phyloP scores from a whole-genome alignment of 1,140 invertebrate species.

The Trachelipus rathkii region DNA sequence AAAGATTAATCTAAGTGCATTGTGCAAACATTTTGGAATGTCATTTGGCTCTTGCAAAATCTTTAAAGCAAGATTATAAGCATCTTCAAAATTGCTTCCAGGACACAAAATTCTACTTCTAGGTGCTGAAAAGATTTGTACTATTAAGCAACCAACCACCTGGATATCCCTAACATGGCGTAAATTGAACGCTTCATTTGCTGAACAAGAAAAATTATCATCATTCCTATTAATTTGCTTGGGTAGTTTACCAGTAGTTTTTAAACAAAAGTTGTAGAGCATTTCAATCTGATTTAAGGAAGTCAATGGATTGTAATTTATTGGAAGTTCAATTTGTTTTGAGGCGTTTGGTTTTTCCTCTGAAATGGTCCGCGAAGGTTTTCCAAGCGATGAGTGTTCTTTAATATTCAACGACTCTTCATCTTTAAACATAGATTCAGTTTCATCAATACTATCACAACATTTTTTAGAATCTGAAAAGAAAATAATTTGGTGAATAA shows the following conservation, averaged over 20 bases:
- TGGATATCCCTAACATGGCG: slow-evolving; percentile 12
- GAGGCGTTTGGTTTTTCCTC: slow-evolving; percentile 34
- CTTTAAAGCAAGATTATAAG: not conserved
- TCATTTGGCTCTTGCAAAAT: not conserved
- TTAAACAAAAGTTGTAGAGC: slow-evolving; percentile 50
- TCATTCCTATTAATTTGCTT: slow-evolving; percentile 26
- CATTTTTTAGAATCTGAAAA: slow-evolving; percentile 50
- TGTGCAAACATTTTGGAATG: not conserved
- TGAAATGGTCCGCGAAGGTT: slow-evolving; percentile 35
- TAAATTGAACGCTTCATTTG: slow-evolving; percentile 7
- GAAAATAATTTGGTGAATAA: slow-evolving; percentile 43
- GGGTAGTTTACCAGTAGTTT: slow-evolving; percentile 40
- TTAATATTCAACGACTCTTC: slow-evolving; percentile 59
- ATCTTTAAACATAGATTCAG: slow-evolving; percentile 54
- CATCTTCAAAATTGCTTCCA: not conserved
- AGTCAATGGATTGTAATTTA: slow-evolving; percentile 76
- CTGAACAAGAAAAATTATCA: not conserved
- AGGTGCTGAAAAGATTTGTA: not conserved
- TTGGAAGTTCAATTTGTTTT: slow-evolving; percentile 60
- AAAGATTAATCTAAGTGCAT: not conserved
- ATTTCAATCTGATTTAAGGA: slow-evolving; percentile 64
- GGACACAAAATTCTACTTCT: not conserved
- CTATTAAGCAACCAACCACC: slow-evolving; percentile 10
- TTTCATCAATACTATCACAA: slow-evolving; percentile 56
- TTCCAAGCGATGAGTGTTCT: slow-evolving; percentile 57